These are phyloP conservation scores for Chloroceryle aenea DNA, from an alignment of 2,113 vertebrate species.

Conservation along the genomic window DNA sequence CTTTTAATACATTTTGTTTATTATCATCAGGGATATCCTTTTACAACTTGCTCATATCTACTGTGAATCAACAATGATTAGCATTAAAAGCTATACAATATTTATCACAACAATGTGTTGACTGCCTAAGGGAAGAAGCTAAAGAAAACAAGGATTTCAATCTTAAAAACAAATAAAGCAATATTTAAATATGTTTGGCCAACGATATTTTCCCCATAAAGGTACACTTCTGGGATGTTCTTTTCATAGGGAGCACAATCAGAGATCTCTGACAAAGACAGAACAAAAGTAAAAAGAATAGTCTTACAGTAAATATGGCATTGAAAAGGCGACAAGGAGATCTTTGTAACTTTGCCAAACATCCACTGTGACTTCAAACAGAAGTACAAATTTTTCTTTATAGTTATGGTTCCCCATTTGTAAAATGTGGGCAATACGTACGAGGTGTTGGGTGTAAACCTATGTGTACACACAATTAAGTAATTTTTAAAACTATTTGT, in stretches of 20 bases:
- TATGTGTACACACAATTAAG: not conserved
- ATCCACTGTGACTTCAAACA: not conserved
- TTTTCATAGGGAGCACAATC: not conserved
- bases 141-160: not conserved
- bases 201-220: not conserved
- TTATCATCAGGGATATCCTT: constrained; percentile 1
- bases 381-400: not conserved
- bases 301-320: not conserved
- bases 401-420: not conserved
- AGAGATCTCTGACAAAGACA: not conserved
- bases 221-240: not conserved
- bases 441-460: not conserved
- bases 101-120: not conserved
- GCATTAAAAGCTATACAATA: not conserved
- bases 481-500: not conserved
- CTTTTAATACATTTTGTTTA: constrained; percentile 23
- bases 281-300: not conserved
- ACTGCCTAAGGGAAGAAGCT: not conserved
- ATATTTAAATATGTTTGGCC: not conserved
- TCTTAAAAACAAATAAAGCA: not conserved
- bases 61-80: constrained; percentile 23
- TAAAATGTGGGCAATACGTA: not conserved
- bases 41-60: not conserved
- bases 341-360: not conserved
- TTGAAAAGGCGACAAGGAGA: not conserved